Conservation (phyloP, 2,888 invertebrate species). For the Stenoptilia bipunctidactyla region DNA sequence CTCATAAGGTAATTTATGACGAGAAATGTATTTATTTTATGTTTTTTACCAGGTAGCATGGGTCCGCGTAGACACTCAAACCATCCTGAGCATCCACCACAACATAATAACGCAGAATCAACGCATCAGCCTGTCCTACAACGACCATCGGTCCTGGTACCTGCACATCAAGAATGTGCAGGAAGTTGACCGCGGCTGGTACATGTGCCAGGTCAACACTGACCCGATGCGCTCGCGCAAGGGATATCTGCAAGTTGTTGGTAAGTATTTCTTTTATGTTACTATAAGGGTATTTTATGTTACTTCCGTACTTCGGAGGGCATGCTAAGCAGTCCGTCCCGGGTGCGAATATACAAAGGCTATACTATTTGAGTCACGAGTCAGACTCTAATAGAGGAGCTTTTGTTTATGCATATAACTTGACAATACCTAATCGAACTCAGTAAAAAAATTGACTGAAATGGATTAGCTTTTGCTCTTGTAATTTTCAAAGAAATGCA, state of each 20-base stretch:
- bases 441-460: not conserved
- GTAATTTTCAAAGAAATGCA: no score
- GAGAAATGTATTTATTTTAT: no score
- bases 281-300: not conserved
- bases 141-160: conserved; percentile 93
- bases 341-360: no score
- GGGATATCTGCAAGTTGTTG: conserved; percentile 92
- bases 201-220: conserved; percentile 93
- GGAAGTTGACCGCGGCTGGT: conserved; percentile 91
- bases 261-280: conserved; percentile 73
- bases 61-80: conserved; percentile 94
- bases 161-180: conserved; percentile 90
- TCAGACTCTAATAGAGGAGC: no score
- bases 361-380: no score
- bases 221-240: conserved; percentile 93
- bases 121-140: conserved; percentile 87
- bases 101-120: conserved; percentile 93
- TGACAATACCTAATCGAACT: not conserved
- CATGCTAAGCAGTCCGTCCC: no score
- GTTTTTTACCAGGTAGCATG: conserved; percentile 94
- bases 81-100: conserved; percentile 91
- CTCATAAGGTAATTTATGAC: no score
- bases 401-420: no score
- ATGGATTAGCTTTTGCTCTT: no score
- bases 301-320: no score